Conservation (phyloP, 2,113 vertebrate species). For the Myiozetetes cayanensis region DNA sequence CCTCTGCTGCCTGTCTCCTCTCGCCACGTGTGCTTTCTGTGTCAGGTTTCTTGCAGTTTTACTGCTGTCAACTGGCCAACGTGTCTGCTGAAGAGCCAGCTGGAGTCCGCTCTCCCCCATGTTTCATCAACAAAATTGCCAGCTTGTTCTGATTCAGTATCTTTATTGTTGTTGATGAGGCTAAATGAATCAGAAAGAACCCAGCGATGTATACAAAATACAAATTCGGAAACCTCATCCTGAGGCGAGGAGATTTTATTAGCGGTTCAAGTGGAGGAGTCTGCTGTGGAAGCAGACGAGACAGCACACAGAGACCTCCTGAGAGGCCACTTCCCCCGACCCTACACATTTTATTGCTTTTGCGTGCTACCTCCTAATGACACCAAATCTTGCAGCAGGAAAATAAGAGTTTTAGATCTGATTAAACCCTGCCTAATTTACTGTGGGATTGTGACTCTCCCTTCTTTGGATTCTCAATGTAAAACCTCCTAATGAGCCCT, state of each 20-base stretch:
- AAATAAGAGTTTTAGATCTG: neutral
- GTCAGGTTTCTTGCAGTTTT: constrained; percentile 18
- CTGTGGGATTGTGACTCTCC: neutral
- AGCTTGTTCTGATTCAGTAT: constrained; percentile 59
- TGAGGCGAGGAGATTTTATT: neutral
- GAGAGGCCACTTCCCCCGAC: neutral
- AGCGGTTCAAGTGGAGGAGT: neutral
- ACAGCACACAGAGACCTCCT: neutral
- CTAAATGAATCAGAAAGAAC: constrained; percentile 56
- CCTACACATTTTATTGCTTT: neutral
- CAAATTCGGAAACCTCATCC: constrained; percentile 3
- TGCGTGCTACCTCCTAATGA: neutral
- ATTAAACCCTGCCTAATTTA: neutral
- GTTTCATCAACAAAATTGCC: constrained; percentile 62
- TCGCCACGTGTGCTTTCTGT: neutral
- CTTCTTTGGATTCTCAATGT: neutral
- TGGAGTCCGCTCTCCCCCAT: constrained; percentile 30
- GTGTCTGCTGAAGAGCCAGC: constrained; percentile 33
- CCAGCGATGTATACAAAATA: constrained; percentile 43
- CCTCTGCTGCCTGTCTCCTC: constrained; percentile 20
- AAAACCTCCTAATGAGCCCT: neutral
- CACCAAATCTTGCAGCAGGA: neutral
- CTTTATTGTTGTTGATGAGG: constrained; percentile 61
- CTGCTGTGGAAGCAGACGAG: neutral
- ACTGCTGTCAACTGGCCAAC: constrained; percentile 40